These are phyloP conservation scores for Tamias sibiricus DNA, from an alignment of 2,113 vertebrate species.

Conservation along the genomic window DNA sequence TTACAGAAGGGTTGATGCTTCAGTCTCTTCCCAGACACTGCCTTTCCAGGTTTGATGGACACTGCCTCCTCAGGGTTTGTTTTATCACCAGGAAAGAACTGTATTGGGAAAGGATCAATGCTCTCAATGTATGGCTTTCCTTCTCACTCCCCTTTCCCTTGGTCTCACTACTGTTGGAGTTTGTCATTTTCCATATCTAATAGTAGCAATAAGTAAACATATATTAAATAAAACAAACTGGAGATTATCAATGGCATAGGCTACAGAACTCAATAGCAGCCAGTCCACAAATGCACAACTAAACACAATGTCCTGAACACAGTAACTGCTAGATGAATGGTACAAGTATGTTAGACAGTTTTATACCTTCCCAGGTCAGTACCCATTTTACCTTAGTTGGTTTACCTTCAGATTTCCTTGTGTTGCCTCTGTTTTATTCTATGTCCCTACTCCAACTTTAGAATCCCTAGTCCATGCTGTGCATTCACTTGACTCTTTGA, in stretches of 20 bases:
- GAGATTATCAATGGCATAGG: neutral
- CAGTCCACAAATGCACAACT: constrained; percentile 30
- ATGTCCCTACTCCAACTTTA: neutral
- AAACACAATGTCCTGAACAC: neutral
- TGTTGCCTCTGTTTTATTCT: constrained; percentile 23
- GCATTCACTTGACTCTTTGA: constrained; percentile 46
- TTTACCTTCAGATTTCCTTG: constrained; percentile 43
- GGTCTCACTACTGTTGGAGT: too few species aligned
- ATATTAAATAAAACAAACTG: constrained; percentile 34
- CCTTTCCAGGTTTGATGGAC: too few species aligned
- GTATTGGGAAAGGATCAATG: too few species aligned
- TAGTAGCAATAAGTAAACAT: neutral
- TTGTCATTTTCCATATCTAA: too few species aligned
- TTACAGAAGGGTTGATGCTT: too few species aligned
- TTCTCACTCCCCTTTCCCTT: too few species aligned
- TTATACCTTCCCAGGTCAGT: neutral
- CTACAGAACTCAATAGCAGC: neutral
- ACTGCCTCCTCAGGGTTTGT: too few species aligned
- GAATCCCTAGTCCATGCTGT: neutral
- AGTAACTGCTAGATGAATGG: constrained; percentile 2
- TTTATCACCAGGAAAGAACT: too few species aligned
- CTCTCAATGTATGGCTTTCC: too few species aligned
- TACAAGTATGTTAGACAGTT: neutral
- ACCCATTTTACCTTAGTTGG: neutral
- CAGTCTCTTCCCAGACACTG: too few species aligned